Evolutionary conservation across 1,140 invertebrate species (phyloP).

Genomic region (Hydropsyche tenuis): DNA sequence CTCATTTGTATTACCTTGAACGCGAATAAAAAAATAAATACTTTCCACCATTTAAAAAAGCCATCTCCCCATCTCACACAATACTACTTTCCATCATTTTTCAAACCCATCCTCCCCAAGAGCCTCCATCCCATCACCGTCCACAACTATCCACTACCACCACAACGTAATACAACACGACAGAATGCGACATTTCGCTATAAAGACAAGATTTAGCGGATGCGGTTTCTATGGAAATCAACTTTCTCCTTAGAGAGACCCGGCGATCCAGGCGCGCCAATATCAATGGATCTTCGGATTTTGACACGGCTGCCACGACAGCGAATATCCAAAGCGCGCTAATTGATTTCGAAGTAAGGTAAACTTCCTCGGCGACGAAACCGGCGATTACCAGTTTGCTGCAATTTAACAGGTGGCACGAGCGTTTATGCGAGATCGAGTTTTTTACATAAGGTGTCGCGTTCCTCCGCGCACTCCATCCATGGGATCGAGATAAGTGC

Average conservation of each 20-base stretch:
- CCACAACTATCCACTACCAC: not conserved
- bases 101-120: no score
- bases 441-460: constrained; percentile 33
- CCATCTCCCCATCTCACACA: no score
- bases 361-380: constrained; percentile 13
- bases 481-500: not conserved
- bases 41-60: no score
- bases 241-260: constrained; percentile 29
- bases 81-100: no score
- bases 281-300: no score
- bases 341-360: not conserved
- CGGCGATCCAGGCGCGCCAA: no score
- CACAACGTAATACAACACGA: no score
- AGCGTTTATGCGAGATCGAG: constrained; percentile 16
- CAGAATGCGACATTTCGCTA: constrained; percentile 19
- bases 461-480: not conserved
- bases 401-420: constrained; percentile 7
- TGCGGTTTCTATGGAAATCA: constrained; percentile 39
- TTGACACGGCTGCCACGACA: not conserved
- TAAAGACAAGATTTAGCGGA: constrained; percentile 38
- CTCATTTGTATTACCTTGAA: no score
- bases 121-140: no score
- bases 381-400: not conserved
- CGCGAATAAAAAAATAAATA: no score
- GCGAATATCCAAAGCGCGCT: not conserved